Evolutionary conservation across 1,140 invertebrate species (phyloP).

Genomic region (Drosophila baimaii): DNA sequence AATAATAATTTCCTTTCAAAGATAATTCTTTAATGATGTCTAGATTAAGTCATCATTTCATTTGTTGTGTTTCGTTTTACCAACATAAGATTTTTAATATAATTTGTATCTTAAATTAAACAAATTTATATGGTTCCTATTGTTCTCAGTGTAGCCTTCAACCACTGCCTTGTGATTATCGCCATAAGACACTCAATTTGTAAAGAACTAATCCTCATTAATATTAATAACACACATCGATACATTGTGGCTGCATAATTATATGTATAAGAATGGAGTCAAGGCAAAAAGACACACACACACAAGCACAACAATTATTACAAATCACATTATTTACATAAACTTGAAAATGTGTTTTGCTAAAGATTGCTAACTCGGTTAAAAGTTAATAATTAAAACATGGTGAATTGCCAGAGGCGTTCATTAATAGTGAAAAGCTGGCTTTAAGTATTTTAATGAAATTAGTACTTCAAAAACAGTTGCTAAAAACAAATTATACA

Average conservation of each 20-base stretch:
- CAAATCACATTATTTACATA: constrained; percentile 12
- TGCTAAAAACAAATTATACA: neutral
- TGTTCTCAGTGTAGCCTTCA: neutral
- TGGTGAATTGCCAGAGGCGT: neutral
- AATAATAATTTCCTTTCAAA: no score
- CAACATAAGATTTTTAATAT: no score
- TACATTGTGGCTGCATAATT: constrained; percentile 10
- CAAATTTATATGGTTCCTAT: no score
- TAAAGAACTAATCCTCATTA: neutral
- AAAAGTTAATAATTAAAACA: constrained; percentile 13
- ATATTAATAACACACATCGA: constrained; percentile 4
- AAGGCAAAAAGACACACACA: constrained; percentile 4
- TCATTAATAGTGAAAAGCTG: neutral
- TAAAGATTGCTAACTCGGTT: neutral
- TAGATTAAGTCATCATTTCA: no score
- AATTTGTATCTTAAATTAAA: no score
- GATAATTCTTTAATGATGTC: no score
- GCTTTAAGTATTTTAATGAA: neutral
- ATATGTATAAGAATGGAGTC: constrained; percentile 12
- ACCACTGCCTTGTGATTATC: neutral
- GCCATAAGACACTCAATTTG: constrained; percentile 1
- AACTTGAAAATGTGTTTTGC: constrained; percentile 2
- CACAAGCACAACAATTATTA: neutral
- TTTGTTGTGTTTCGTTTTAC: no score
- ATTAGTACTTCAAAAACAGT: neutral